Conservation (phyloP, 2,113 vertebrate species). For the Carassius carassius region DNA sequence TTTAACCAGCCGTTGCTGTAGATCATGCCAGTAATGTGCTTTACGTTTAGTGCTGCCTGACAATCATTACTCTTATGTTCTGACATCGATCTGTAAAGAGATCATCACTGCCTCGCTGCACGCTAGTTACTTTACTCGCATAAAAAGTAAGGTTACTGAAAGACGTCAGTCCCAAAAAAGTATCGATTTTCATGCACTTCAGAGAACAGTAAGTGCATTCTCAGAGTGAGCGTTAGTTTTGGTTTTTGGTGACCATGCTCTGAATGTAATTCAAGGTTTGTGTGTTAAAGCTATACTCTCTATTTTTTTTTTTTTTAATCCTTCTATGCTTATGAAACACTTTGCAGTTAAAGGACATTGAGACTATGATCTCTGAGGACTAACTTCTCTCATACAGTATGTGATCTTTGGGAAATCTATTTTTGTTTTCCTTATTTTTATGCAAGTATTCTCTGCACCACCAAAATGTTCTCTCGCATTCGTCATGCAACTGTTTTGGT, state of each 20-base stretch:
- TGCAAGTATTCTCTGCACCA: background rate
- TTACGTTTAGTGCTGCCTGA: slow-evolving; percentile 39
- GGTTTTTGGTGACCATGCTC: background rate
- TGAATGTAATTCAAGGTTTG: slow-evolving; percentile 34
- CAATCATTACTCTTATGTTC: slow-evolving; percentile 45
- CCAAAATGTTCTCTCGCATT: background rate
- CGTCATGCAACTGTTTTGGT: background rate
- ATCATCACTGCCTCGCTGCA: slow-evolving; percentile 28
- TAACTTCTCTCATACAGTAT: background rate
- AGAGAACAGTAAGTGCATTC: slow-evolving; percentile 4
- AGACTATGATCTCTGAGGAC: background rate
- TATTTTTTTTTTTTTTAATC: background rate
- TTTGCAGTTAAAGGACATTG: background rate
- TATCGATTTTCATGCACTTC: slow-evolving; percentile 1
- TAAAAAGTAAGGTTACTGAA: slow-evolving; percentile 24
- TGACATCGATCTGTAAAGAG: slow-evolving; percentile 35
- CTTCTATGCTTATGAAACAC: background rate
- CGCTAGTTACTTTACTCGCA: slow-evolving; percentile 7
- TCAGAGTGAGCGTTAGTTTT: slow-evolving; percentile 14
- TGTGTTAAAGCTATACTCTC: slow-evolving; percentile 3
- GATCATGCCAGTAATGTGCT: slow-evolving; percentile 20
- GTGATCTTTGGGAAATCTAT: background rate
- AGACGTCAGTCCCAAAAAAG: background rate
- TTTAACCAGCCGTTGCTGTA: slow-evolving; percentile 4
- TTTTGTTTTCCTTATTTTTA: background rate